Percentiles rank a stretch among this genome's conserved stretches.
Conservation (phyloP, 2,113 vertebrate genomes). For the Caranx ignobilis region DNA sequence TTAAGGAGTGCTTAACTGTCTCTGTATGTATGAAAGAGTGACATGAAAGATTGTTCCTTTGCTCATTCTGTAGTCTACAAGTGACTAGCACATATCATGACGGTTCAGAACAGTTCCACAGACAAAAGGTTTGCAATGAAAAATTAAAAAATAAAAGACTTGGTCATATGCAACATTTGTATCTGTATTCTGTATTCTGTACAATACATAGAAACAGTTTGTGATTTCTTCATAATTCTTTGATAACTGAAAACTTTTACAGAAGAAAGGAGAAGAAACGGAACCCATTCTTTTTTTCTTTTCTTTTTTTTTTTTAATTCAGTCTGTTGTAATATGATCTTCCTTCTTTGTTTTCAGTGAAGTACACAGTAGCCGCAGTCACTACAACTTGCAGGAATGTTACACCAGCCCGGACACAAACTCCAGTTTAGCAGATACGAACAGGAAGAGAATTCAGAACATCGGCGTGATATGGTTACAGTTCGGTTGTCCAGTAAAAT, state of each 20-base stretch:
- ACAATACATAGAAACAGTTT: constrained; percentile 84
- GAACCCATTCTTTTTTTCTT: constrained; percentile 49
- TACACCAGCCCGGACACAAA: constrained; percentile 76
- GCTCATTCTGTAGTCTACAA: constrained; percentile 54
- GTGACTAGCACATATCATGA: constrained; percentile 59
- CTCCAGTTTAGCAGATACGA: constrained; percentile 78
- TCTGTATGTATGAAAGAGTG: constrained; percentile 64
- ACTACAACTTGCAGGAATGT: constrained; percentile 81
- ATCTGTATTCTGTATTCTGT: constrained; percentile 82
- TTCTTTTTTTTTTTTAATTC: constrained; percentile 31
- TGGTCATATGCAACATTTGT: constrained; percentile 80
- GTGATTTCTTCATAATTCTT: constrained; percentile 74
- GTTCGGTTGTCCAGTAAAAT: constrained; percentile 63
- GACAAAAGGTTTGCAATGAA: constrained; percentile 70
- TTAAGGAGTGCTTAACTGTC: constrained; percentile 66
- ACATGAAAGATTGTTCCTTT: constrained; percentile 71
- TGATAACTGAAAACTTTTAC: constrained; percentile 76
- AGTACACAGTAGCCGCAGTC: constrained; percentile 78
- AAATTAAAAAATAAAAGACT: constrained; percentile 73
- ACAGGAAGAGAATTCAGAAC: constrained; percentile 69
- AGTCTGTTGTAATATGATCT: constrained; percentile 68
- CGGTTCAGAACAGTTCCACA: constrained; percentile 69
- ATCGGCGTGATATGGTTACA: constrained; percentile 65
- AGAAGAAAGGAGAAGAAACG: constrained; percentile 75
- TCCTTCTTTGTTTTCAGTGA: constrained; percentile 74